Evolutionary conservation across 37 sponge, comb jelly and placozoan species (phyloP), one percentile per base, ranked within the genome.

Genomic region (Chondrosia reniformis): DNA sequence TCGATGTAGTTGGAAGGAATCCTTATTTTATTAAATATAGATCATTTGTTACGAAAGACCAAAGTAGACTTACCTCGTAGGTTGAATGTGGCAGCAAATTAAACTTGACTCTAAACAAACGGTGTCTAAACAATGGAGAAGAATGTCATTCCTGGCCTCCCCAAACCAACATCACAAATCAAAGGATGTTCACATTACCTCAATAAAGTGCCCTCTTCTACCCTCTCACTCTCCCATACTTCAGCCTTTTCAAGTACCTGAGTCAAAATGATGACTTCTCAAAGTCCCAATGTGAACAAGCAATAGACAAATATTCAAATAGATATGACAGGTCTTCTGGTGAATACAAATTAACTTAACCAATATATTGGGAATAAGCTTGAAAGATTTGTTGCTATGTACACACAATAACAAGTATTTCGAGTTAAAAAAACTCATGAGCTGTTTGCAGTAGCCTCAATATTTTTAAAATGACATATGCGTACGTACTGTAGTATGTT

Each of bases 221-320:
- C 62, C 24, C 42, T 69, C 30, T 84, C 37, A 31, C 80, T 36
- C 46, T 93, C 94, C 89, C 86, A 88, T 37, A 96, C 95, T 40
- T 96, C 93, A 38, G 84, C 78, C 42, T 86, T 79, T 67, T 97
- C 93, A 46, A 94, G 80, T 41, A 97, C 98, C 88, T 97, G 73
- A 32, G 10, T 67, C 27, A 24, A 1, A 9, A 41, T 17, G 22
- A 49, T n/a, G 66, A 4, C 19, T 64, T 32, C 66, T 34, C 66
- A 64, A 3, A 33, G 5, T 4, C 66, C 28, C 34, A 64, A 19
- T 33, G 33, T 28, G 31, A 21, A 64, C 66, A 4, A 32, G 36
- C 58, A 8, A 56, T 28, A 56, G 3, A 6, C 3, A 56, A 3
- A 6, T 3, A 2, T 6, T 8, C 58, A 56, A 4, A 6, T 6